Conservation (phyloP, 2,797 vertebrate species). For the Crocodylus rhombifer region DNA sequence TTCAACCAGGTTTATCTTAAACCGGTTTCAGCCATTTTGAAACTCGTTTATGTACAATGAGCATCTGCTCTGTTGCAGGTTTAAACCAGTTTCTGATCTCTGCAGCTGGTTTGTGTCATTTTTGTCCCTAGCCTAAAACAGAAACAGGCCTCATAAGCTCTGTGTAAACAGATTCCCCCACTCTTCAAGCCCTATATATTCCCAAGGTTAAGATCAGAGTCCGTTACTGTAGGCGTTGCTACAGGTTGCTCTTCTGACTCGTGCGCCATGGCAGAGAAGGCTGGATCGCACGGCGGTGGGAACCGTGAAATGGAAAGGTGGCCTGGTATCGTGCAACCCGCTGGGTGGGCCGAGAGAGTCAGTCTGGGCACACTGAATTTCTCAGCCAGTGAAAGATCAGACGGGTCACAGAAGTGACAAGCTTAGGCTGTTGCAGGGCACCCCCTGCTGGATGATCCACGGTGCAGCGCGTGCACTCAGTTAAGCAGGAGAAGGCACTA, state of each 20-base stretch:
- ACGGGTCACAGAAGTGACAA: rapidly evolving
- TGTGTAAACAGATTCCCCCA: conserved; percentile 38
- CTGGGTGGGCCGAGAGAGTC: no score
- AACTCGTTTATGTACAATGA: no score
- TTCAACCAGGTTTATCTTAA: no score
- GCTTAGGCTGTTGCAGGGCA: not conserved
- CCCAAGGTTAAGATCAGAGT: conserved; percentile 20
- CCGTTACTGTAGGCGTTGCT: not conserved
- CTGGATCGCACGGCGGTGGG: not conserved
- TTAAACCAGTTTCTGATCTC: no score
- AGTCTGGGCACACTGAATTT: not conserved
- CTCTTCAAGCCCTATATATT: conserved; percentile 34
- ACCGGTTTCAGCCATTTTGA: no score
- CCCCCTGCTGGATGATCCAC: not conserved
- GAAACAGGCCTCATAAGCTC: conserved; percentile 9
- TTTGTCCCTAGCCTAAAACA: no score
- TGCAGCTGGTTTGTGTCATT: no score
- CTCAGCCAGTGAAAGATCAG: not conserved
- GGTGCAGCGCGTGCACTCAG: not conserved
- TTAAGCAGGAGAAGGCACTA: conserved; percentile 45
- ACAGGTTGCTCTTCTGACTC: not conserved
- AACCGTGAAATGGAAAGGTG: not conserved
- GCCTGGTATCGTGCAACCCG: not conserved
- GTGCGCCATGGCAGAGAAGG: not conserved
- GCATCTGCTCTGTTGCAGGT: no score